Percentiles rank a stretch among this genome's conserved stretches.
Evolutionary conservation across 2,113 vertebrate genomes (phyloP).

Genomic region (Erythrolamprus reginae): DNA sequence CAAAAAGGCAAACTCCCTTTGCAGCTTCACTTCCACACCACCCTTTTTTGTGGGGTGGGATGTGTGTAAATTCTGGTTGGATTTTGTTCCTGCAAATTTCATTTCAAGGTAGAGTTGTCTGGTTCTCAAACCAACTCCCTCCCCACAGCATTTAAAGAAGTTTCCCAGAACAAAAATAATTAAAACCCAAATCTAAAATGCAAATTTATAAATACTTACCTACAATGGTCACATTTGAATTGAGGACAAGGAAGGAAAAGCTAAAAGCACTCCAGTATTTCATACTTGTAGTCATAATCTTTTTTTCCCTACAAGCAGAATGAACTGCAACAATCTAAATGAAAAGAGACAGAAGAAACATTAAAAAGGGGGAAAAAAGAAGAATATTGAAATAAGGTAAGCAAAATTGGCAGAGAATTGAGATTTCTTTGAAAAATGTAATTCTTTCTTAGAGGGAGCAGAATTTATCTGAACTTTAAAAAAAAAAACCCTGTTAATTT

Average conservation of each 20-base stretch:
- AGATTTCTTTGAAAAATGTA: constrained; percentile 3
- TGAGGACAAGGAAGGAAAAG: constrained; percentile 80
- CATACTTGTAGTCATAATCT: constrained; percentile 62
- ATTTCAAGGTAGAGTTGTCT: not conserved
- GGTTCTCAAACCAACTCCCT: not conserved
- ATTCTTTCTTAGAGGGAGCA: not conserved
- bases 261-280: constrained; percentile 71
- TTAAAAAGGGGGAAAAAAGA: not conserved
- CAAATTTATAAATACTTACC: constrained; percentile 73
- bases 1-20: not conserved
- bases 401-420: not conserved
- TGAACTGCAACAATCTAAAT: not conserved
- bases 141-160: not conserved
- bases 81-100: not conserved
- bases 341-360: not conserved
- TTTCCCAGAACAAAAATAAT: not conserved
- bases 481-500: not conserved
- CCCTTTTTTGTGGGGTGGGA: not conserved
- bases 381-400: not conserved
- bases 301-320: not conserved
- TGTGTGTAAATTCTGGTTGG: not conserved
- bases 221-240: constrained; percentile 82
- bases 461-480: not conserved
- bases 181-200: not conserved
- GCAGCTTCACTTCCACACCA: not conserved